Percentiles rank a stretch among this genome's conserved stretches.
Evolutionary conservation across 2,113 vertebrate species (phyloP).

Genomic region (Pseudonaja textilis): DNA sequence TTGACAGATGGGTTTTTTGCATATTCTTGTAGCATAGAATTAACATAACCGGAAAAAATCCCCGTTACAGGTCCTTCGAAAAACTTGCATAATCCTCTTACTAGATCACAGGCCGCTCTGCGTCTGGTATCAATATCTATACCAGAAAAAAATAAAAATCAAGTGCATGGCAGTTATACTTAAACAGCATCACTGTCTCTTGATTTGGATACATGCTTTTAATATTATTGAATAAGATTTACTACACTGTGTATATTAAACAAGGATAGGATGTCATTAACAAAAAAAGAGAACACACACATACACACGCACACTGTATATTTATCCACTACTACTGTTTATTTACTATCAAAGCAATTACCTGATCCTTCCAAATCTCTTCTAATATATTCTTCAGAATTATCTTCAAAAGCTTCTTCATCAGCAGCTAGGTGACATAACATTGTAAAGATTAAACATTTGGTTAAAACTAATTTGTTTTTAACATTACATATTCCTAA

Average conservation of each 20-base stretch:
- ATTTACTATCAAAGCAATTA: conserved; percentile 62
- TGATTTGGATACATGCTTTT: neutral
- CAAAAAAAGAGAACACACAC: neutral
- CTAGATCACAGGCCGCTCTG: conserved; percentile 94
- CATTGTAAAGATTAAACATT: neutral
- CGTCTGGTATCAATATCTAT: conserved; percentile 97
- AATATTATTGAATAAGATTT: neutral
- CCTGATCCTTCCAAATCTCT: conserved; percentile 98
- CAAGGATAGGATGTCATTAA: neutral
- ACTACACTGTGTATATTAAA: neutral
- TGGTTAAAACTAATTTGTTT: neutral
- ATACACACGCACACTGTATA: neutral
- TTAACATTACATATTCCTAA: neutral
- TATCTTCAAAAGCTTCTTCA: conserved; percentile 99
- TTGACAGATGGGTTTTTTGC: conserved; percentile 90
- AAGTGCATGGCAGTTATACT: neutral
- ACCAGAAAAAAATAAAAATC: conserved; percentile 36
- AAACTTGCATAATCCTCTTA: conserved; percentile 94
- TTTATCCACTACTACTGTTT: neutral
- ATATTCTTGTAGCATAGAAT: conserved; percentile 93
- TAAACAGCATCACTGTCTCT: neutral
- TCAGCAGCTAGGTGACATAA: conserved; percentile 82
- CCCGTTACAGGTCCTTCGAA: conserved; percentile 95
- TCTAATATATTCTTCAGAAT: conserved; percentile 97
- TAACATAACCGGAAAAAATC: conserved; percentile 98